phyloP scores from a whole-genome alignment of 1,140 invertebrate species.

The Glossosoma conforme region DNA sequence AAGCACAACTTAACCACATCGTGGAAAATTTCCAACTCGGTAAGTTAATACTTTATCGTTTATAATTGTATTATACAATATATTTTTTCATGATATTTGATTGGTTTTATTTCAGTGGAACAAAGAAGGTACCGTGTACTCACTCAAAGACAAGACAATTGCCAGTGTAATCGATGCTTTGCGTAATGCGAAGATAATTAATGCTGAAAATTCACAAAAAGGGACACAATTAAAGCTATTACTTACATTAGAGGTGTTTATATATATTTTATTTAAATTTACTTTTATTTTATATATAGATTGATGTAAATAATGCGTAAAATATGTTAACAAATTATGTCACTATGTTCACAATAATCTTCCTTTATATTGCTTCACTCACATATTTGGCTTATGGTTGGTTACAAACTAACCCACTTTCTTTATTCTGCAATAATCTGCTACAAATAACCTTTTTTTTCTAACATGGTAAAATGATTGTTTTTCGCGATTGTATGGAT shows the following conservation, averaged over 20 bases:
- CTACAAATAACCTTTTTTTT: too few relatives aligned
- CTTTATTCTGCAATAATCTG: too few relatives aligned
- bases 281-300: too few relatives aligned
- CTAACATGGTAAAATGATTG: too few relatives aligned
- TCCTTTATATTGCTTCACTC: too few relatives aligned
- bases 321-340: too few relatives aligned
- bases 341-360: too few relatives aligned
- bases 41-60: slow-evolving; percentile 25
- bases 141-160: slow-evolving; percentile 56
- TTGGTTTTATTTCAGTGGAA: slow-evolving; percentile 58
- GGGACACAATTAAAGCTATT: slow-evolving; percentile 90
- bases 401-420: too few relatives aligned
- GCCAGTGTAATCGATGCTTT: slow-evolving; percentile 69
- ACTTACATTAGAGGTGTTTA: slow-evolving; percentile 60
- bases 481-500: too few relatives aligned
- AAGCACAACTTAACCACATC: slow-evolving; percentile 38
- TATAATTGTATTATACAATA: slow-evolving; percentile 6
- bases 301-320: too few relatives aligned
- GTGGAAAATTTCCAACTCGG: slow-evolving; percentile 43
- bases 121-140: slow-evolving; percentile 60
- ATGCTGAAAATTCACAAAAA: slow-evolving; percentile 68
- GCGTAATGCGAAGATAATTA: slow-evolving; percentile 61
- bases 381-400: too few relatives aligned
- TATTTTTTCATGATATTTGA: slow-evolving; percentile 7
- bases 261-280: not conserved